Conservation (phyloP, 1,140 invertebrate genomes). For the Euwallacea similis region DNA sequence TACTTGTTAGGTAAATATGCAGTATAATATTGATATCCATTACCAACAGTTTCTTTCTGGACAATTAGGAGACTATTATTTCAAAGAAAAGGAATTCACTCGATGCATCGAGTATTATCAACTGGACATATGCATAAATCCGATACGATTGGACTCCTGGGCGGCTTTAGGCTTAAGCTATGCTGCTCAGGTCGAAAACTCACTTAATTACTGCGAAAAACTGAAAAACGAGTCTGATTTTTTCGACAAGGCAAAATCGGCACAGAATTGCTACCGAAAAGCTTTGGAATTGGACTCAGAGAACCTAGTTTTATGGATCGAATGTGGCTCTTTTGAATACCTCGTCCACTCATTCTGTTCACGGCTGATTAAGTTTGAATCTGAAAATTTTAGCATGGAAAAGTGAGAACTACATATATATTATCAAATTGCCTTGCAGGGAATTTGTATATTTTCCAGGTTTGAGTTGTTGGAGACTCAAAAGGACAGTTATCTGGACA, state of each 20-base stretch:
- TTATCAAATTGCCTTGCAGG: background rate
- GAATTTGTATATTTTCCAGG: conserved; percentile 46
- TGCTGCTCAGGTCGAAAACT: conserved; percentile 76
- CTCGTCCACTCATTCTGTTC: conserved; percentile 86
- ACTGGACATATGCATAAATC: conserved; percentile 79
- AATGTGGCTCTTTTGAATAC: conserved; percentile 86
- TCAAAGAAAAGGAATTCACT: conserved; percentile 77
- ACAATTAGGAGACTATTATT: conserved; percentile 80
- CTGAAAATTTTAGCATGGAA: conserved; percentile 76
- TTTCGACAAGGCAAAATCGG: conserved; percentile 69
- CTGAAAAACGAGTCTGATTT: conserved; percentile 71
- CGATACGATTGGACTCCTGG: conserved; percentile 86
- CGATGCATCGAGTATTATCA: conserved; percentile 78
- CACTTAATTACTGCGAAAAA: conserved; percentile 74
- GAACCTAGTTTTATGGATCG: conserved; percentile 80
- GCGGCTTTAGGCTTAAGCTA: conserved; percentile 83
- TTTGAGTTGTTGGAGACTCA: conserved; percentile 74
- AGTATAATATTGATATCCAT: background rate
- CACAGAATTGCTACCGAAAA: conserved; percentile 75
- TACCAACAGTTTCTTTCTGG: background rate
- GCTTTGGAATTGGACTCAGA: conserved; percentile 72
- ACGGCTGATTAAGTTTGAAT: conserved; percentile 77
- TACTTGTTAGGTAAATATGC: conserved; percentile 69
- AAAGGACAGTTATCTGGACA: conserved; percentile 76
- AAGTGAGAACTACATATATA: conserved; percentile 44